Conservation (phyloP, 2,888 invertebrate genomes). For the Geophilus truncorum region DNA sequence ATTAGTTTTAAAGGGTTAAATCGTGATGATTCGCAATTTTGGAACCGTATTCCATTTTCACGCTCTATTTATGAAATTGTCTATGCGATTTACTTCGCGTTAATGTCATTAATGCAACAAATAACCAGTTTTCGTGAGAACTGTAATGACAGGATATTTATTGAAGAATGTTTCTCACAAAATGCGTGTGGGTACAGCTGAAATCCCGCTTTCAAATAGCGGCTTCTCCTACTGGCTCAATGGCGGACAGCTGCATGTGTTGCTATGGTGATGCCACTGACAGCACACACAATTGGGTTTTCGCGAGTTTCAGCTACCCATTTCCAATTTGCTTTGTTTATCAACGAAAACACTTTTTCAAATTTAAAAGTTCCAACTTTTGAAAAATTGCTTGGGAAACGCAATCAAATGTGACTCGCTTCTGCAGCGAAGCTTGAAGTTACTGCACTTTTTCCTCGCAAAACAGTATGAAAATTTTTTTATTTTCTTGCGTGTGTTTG, state of each 20-base stretch:
- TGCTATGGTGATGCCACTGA: conserved; percentile 19
- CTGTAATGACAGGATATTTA: neutral
- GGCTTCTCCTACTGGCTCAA: conserved; percentile 25
- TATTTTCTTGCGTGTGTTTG: neutral
- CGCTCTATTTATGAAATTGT: neutral
- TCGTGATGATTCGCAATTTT: neutral
- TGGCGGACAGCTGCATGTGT: conserved; percentile 27
- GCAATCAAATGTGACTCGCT: neutral
- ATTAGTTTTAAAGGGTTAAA: neutral
- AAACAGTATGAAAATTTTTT: neutral
- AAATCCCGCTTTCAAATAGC: conserved; percentile 16
- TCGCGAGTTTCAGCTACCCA: neutral
- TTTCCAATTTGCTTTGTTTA: neutral
- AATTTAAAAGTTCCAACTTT: neutral
- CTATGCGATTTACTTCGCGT: neutral
- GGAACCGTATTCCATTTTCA: neutral
- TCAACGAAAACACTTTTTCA: neutral
- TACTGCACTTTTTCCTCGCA: neutral
- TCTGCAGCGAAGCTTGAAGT: neutral
- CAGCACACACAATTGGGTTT: conserved; percentile 3
- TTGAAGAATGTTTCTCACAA: neutral
- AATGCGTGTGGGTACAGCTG: neutral
- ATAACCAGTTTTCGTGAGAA: neutral
- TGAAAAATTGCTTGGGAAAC: neutral
- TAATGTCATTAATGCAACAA: neutral